These are phyloP conservation scores for Ramphastos sulfuratus DNA, from an alignment of 2,113 vertebrate genomes.

Conservation along the genomic window DNA sequence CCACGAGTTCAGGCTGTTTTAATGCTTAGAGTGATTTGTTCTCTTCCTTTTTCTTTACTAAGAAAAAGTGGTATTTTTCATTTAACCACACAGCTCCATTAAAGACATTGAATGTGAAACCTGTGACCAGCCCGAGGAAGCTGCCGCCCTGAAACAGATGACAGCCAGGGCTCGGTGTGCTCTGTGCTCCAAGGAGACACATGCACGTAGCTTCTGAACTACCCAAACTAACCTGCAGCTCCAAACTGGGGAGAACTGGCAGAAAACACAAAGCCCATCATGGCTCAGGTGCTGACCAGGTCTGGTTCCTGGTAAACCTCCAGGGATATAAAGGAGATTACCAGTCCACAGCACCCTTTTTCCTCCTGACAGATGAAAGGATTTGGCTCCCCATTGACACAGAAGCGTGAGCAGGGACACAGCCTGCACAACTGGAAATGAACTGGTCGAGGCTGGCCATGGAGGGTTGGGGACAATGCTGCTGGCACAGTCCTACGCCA, in stretches of 20 bases:
- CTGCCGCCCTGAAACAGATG: rapidly evolving
- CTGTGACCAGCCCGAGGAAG: not conserved
- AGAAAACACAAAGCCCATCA: rapidly evolving
- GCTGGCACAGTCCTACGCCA: not conserved
- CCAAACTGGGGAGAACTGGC: not conserved
- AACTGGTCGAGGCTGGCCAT: rapidly evolving
- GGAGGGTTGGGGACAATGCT: not conserved
- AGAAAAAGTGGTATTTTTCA: not conserved
- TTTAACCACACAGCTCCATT: not conserved
- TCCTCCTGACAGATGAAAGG: rapidly evolving
- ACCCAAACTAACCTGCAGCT: not conserved
- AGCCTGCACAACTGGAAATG: rapidly evolving
- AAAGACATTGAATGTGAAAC: not conserved
- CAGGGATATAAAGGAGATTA: not conserved
- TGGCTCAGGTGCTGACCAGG: not conserved
- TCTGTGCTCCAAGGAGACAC: not conserved
- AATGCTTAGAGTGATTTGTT: not conserved
- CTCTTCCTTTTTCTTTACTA: not conserved
- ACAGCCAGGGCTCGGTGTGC: not conserved
- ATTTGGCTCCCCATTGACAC: rapidly evolving
- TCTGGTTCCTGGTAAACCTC: not conserved
- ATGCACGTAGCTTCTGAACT: not conserved
- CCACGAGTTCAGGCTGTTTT: not conserved
- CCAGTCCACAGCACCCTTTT: not conserved
- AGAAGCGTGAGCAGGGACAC: rapidly evolving